phyloP scores from a whole-genome alignment of 2,888 invertebrate species.

The Chromoteleia sp. region DNA sequence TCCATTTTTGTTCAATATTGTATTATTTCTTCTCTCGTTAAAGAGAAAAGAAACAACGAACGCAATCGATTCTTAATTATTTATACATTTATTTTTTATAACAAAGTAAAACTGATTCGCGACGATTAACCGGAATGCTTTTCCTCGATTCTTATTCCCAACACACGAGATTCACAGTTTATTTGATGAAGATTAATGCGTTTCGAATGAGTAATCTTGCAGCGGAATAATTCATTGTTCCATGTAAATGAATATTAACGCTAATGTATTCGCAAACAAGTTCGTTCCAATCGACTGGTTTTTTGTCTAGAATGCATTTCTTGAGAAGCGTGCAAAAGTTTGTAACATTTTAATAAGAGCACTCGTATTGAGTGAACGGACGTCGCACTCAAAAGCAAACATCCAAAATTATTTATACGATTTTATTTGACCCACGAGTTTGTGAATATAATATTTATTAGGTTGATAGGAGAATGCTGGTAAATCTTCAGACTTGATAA shows the following conservation, averaged over 20 bases:
- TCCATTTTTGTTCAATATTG: background rate
- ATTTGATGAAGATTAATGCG: conserved; percentile 67
- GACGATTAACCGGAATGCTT: conserved; percentile 2
- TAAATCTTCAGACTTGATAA: conserved; percentile 57
- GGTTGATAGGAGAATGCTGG: conserved; percentile 49
- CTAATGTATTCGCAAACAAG: conserved; percentile 42
- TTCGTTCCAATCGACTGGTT: conserved; percentile 36
- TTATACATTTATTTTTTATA: background rate
- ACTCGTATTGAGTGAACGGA: background rate
- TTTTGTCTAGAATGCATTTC: conserved; percentile 29
- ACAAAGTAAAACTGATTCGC: conserved; percentile 1
- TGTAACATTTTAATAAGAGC: conserved; percentile 29
- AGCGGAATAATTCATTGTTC: conserved; percentile 61
- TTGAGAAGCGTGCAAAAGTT: conserved; percentile 20
- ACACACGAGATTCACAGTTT: conserved; percentile 19
- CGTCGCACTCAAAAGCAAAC: conserved; percentile 8
- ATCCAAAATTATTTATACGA: conserved; percentile 36
- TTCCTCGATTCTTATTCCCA: conserved; percentile 22
- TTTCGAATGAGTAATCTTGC: conserved; percentile 64
- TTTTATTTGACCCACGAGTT: conserved; percentile 33
- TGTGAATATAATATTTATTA: conserved; percentile 54
- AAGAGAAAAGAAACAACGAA: no score
- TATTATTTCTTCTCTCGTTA: no score
- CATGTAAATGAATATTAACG: conserved; percentile 56
- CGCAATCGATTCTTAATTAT: no score